Percentiles rank a stretch among this genome's conserved stretches.
Conservation (phyloP, 1,140 invertebrate species). For the Ladona fulva region DNA sequence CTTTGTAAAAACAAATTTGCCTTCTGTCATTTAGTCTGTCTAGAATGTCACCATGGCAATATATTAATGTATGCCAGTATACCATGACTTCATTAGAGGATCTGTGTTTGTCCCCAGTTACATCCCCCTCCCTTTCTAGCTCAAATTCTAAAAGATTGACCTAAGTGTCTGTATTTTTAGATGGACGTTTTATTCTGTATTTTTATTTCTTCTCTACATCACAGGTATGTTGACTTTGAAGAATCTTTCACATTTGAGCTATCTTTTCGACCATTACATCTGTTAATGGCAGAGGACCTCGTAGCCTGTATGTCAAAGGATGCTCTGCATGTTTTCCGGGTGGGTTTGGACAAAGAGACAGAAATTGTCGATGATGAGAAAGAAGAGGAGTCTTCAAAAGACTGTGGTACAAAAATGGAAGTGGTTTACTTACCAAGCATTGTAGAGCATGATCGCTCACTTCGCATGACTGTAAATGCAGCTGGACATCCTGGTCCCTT, state of each 20-base stretch:
- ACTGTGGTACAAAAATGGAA: background rate
- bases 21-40: too few relatives aligned
- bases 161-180: too few relatives aligned
- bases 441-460: background rate
- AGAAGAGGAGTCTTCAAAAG: constrained; percentile 24
- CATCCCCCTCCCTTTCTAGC: too few relatives aligned
- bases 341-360: constrained; percentile 35
- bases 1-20: too few relatives aligned
- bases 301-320: constrained; percentile 42
- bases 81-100: too few relatives aligned
- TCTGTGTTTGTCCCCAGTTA: too few relatives aligned
- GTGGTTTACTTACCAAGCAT: background rate
- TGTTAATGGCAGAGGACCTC: constrained; percentile 50
- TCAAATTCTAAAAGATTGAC: too few relatives aligned
- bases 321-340: constrained; percentile 36
- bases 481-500: background rate
- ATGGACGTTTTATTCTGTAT: too few relatives aligned
- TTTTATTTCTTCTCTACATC: background rate
- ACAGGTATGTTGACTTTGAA: constrained; percentile 51
- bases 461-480: background rate
- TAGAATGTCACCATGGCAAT: too few relatives aligned
- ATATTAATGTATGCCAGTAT: too few relatives aligned
- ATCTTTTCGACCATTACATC: constrained; percentile 39
- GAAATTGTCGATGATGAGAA: constrained; percentile 32
- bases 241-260: constrained; percentile 41